phyloP scores from a whole-genome alignment of 2,113 vertebrate genomes.

The Gallinago media region DNA sequence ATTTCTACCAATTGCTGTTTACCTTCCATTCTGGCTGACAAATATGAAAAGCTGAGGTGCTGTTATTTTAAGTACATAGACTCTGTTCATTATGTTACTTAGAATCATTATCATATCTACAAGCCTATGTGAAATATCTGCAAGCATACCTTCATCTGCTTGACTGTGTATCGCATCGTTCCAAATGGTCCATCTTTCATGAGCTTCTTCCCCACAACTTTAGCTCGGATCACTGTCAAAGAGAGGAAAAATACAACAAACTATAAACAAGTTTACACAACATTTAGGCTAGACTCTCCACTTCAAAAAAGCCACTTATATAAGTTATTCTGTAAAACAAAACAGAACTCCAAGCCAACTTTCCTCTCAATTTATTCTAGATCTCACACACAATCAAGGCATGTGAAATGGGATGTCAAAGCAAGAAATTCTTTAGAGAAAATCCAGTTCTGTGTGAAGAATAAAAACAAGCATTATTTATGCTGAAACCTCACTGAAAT shows the following conservation, averaged over 20 bases:
- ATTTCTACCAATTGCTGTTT: not conserved
- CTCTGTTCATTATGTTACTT: not conserved
- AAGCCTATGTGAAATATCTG: not conserved
- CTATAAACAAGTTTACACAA: not conserved
- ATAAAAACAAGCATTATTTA: not conserved
- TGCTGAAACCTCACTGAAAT: not conserved
- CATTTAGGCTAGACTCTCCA: not conserved
- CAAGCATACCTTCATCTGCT: conserved; percentile 93
- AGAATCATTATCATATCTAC: not conserved
- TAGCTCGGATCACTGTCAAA: conserved; percentile 92
- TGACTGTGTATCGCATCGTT: conserved; percentile 93
- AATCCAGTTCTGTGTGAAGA: not conserved
- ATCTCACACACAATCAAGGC: not conserved
- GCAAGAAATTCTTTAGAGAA: not conserved
- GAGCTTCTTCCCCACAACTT: conserved; percentile 96
- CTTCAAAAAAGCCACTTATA: not conserved
- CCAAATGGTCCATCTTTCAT: conserved; percentile 93
- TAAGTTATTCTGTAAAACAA: not conserved
- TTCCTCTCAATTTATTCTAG: not conserved
- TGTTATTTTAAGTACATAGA: not conserved
- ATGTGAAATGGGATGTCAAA: not conserved
- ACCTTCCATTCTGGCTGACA: not conserved
- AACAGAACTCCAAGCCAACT: not conserved
- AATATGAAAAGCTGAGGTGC: not conserved
- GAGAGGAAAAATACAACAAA: conserved; percentile 19